Percentiles rank a stretch among this genome's conserved stretches.
These are phyloP conservation scores for Drosophila sp. DNA, from an alignment of 1,140 invertebrate genomes.

Conservation along the genomic window DNA sequence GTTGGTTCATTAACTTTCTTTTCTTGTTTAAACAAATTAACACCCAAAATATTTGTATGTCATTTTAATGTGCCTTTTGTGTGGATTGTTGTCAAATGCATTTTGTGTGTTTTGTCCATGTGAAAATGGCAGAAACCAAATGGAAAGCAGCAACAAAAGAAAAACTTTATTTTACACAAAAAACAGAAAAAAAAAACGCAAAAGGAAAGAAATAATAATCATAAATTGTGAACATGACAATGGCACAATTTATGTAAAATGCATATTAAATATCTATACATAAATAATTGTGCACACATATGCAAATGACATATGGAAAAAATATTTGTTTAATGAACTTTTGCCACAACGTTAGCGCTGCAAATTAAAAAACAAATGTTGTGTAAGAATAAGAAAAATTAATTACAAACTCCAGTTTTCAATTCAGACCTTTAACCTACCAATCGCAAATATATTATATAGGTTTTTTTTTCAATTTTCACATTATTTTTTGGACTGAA, in stretches of 20 bases:
- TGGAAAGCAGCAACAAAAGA: neutral
- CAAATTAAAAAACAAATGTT: constrained; percentile 21
- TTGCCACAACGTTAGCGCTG: constrained; percentile 14
- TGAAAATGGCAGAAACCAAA: constrained; percentile 14
- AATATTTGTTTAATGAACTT: constrained; percentile 39
- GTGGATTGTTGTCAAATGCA: constrained; percentile 39
- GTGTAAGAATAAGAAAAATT: constrained; percentile 24
- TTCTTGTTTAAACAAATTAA: constrained; percentile 56
- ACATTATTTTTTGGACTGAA: no score
- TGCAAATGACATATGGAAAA: constrained; percentile 56
- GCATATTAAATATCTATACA: constrained; percentile 56
- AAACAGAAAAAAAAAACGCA: constrained; percentile 14
- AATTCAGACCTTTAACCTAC: no score
- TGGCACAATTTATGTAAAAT: constrained; percentile 70
- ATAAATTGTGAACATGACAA: constrained; percentile 59
- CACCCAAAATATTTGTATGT: constrained; percentile 71
- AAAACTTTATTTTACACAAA: neutral
- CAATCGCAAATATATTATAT: no score
- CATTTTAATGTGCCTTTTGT: constrained; percentile 50
- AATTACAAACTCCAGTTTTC: no score
- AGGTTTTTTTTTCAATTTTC: no score
- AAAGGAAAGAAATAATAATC: constrained; percentile 30
- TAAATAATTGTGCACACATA: constrained; percentile 38
- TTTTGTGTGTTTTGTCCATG: constrained; percentile 1
- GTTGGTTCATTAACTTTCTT: constrained; percentile 75